These are phyloP conservation scores for Congeria kusceri DNA, from an alignment of 2,888 invertebrate genomes.

Conservation along the genomic window DNA sequence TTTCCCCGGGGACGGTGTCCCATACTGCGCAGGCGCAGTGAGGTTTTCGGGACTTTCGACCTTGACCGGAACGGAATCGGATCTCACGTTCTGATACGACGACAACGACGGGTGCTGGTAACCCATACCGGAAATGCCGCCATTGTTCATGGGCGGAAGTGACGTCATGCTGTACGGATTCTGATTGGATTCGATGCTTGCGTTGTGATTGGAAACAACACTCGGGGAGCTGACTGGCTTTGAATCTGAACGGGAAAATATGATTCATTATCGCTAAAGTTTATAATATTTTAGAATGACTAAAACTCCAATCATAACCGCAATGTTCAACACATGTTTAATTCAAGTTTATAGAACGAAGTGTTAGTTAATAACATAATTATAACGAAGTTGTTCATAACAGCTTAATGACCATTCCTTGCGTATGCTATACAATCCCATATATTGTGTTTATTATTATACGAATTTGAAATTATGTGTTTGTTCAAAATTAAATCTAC, in stretches of 20 bases:
- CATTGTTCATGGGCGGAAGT: slow-evolving; percentile 58
- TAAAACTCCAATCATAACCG: no score
- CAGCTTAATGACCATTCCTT: no score
- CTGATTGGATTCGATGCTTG: slow-evolving; percentile 41
- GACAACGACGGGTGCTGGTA: slow-evolving; percentile 33
- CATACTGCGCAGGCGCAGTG: slow-evolving; percentile 65
- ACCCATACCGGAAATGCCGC: slow-evolving; percentile 39
- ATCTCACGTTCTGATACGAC: slow-evolving; percentile 35
- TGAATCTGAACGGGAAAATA: not conserved
- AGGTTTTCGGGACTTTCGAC: slow-evolving; percentile 68
- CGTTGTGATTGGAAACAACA: slow-evolving; percentile 23
- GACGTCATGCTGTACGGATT: slow-evolving; percentile 51
- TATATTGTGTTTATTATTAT: no score
- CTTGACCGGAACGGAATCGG: slow-evolving; percentile 51
- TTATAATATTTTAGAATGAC: no score
- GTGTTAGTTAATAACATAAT: no score
- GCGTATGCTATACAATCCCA: no score
- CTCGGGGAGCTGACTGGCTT: slow-evolving; percentile 40
- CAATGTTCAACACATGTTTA: no score
- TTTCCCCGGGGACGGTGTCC: slow-evolving; percentile 59
- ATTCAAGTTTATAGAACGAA: no score
- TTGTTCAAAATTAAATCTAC: no score
- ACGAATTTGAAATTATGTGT: no score
- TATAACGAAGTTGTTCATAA: no score
- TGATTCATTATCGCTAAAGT: no score